phyloP scores from a whole-genome alignment of 2,797 vertebrate species.

The Halcyon chelicuti region DNA sequence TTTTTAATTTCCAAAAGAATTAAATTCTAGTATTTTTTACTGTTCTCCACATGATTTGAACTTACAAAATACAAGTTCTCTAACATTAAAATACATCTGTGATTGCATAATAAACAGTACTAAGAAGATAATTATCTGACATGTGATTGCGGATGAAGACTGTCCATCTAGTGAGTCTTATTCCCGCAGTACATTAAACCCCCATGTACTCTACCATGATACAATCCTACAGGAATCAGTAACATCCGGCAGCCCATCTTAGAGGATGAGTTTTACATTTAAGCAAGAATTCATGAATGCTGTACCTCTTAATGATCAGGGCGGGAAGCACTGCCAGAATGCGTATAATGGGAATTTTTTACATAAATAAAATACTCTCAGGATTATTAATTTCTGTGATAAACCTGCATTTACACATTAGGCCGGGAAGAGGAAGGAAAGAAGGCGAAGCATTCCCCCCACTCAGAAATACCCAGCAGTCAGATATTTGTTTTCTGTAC shows the following conservation, averaged over 20 bases:
- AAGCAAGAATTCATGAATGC: slow-evolving; percentile 60
- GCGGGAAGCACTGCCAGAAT: background rate
- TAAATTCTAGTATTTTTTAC: slow-evolving; percentile 1
- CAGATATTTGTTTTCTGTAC: slow-evolving; percentile 48
- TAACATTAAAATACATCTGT: slow-evolving; percentile 70
- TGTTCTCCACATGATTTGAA: background rate
- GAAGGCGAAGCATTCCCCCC: background rate
- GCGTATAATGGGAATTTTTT: slow-evolving; percentile 60
- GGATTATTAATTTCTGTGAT: slow-evolving; percentile 34
- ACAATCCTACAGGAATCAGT: slow-evolving; percentile 53
- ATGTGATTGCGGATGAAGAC: slow-evolving; percentile 8
- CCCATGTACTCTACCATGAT: slow-evolving; percentile 33
- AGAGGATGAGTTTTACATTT: slow-evolving; percentile 31
- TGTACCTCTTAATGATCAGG: background rate
- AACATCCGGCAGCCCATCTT: slow-evolving; percentile 47
- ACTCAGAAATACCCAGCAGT: background rate
- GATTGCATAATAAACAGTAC: slow-evolving; percentile 50
- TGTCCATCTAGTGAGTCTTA: slow-evolving; percentile 33
- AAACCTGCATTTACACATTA: slow-evolving; percentile 43
- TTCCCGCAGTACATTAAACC: slow-evolving; percentile 36
- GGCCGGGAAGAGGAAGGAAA: slow-evolving; percentile 20
- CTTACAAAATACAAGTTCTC: slow-evolving; percentile 66
- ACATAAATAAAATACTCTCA: slow-evolving; percentile 75
- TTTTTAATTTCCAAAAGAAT: slow-evolving; percentile 38
- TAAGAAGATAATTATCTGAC: slow-evolving; percentile 72